Percentiles rank a stretch among this genome's conserved stretches.
Conservation (phyloP, 2,113 vertebrate genomes). For the Catharus minimus region DNA sequence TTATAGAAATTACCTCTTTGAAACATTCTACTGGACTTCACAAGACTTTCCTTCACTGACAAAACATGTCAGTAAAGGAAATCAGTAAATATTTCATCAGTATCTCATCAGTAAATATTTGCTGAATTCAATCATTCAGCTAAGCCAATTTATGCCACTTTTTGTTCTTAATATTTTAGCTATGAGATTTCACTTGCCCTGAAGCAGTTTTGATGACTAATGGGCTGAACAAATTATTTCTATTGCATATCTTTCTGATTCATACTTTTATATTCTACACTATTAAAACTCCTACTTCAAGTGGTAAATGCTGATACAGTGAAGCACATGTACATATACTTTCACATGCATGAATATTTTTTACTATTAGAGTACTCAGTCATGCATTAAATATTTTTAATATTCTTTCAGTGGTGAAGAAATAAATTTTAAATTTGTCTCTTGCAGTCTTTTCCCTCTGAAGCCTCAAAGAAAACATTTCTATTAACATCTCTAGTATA, state of each 20-base stretch:
- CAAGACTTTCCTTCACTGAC: not conserved
- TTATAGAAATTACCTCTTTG: not conserved
- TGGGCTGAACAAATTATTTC: not conserved
- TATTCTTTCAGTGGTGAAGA: not conserved
- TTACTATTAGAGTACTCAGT: not conserved
- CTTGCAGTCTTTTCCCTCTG: not conserved
- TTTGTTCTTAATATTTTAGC: not conserved
- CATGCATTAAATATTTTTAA: not conserved
- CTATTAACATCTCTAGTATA: not conserved
- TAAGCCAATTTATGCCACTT: not conserved
- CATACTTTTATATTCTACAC: not conserved
- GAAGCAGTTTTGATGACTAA: not conserved
- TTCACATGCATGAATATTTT: not conserved
- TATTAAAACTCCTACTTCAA: not conserved
- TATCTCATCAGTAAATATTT: not conserved
- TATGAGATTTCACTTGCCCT: not conserved
- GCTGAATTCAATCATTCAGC: not conserved
- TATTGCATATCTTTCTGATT: not conserved
- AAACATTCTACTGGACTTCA: not conserved
- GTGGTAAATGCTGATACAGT: not conserved
- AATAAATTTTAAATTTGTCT: not conserved
- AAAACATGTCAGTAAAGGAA: too few relatives aligned
- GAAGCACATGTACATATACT: not conserved
- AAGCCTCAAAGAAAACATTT: not conserved
- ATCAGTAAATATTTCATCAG: too few relatives aligned